phyloP scores from a whole-genome alignment of 1,140 invertebrate species.

The Lethocerus indicus region DNA sequence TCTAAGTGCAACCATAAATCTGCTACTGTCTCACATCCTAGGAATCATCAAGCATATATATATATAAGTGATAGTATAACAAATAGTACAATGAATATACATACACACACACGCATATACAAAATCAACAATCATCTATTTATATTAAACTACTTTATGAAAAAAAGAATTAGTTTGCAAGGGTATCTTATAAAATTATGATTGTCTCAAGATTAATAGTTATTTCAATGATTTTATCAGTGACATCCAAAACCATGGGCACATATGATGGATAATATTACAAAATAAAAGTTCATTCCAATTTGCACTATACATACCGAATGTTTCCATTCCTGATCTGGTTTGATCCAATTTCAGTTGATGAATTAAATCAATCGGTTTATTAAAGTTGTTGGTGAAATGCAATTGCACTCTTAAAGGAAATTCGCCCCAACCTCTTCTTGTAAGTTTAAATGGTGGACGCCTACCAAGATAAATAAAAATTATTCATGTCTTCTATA shows the following conservation, averaged over 20 bases:
- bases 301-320: conserved; percentile 28
- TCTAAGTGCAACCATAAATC: too few relatives aligned
- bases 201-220: neutral
- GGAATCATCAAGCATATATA: too few relatives aligned
- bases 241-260: neutral
- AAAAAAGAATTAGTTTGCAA: neutral
- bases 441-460: conserved; percentile 63
- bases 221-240: neutral
- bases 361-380: conserved; percentile 64
- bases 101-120: too few relatives aligned
- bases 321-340: conserved; percentile 69
- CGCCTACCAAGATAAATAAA: conserved; percentile 27
- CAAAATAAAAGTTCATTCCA: neutral
- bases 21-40: too few relatives aligned
- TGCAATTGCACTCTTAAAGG: conserved; percentile 62
- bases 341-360: conserved; percentile 65
- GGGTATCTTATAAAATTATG: neutral
- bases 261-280: conserved; percentile 2
- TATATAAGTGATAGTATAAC: too few relatives aligned
- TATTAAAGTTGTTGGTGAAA: conserved; percentile 55
- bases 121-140: neutral
- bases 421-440: conserved; percentile 85
- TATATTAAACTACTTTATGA: neutral
- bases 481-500: conserved; percentile 5
- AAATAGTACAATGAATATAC: too few relatives aligned